Conservation (phyloP, 64 coral and sea anemone genomes). For the Acropora tenuis region DNA sequence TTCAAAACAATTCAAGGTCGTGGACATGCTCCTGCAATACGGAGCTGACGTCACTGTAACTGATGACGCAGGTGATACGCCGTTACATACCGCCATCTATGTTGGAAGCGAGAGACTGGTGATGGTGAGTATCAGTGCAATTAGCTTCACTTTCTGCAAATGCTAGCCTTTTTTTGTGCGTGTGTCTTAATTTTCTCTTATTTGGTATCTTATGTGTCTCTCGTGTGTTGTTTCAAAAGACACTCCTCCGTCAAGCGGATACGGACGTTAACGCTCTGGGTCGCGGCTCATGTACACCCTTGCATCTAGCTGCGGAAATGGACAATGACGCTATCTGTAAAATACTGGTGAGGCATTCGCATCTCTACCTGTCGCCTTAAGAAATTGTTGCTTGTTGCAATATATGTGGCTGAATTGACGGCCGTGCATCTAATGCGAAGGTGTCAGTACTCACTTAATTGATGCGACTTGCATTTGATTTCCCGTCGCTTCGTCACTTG, state of each 20-base stretch:
- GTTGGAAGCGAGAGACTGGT: conserved; percentile 42
- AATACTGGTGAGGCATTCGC: conserved; percentile 26
- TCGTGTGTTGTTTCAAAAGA: neutral
- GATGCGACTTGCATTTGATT: too few species aligned
- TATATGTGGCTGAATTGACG: too few species aligned
- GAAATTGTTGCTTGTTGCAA: neutral
- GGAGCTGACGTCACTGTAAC: conserved; percentile 33
- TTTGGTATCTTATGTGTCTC: too few species aligned
- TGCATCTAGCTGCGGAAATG: conserved; percentile 44
- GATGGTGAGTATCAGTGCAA: neutral
- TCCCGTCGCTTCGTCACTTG: too few species aligned
- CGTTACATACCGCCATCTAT: conserved; percentile 28
- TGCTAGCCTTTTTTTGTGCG: too few species aligned
- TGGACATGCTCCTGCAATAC: conserved; percentile 11
- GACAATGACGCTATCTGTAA: conserved; percentile 27
- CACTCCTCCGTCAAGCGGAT: neutral
- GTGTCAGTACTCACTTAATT: too few species aligned
- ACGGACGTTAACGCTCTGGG: conserved; percentile 28
- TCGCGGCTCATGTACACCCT: conserved; percentile 27
- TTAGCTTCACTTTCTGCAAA: neutral
- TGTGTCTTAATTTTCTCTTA: too few species aligned
- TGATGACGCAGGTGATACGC: conserved; percentile 29
- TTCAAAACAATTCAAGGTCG: conserved; percentile 27
- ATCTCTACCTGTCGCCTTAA: neutral
- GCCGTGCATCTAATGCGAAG: too few species aligned